phyloP scores from a whole-genome alignment of 2,797 vertebrate species.

The Amazona finschi region DNA sequence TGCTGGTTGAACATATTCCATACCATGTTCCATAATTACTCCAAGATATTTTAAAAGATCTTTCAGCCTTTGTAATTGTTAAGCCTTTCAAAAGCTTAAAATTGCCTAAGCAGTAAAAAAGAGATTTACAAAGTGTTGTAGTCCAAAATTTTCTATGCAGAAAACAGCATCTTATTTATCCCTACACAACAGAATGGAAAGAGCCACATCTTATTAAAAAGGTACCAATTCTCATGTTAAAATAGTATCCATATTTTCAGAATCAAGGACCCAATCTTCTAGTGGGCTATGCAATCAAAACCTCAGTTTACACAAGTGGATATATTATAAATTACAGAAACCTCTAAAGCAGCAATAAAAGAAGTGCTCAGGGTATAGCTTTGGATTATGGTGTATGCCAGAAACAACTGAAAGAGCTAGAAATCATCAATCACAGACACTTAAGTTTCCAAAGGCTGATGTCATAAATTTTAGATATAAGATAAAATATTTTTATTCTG shows the following conservation, averaged over 20 bases:
- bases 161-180: not conserved
- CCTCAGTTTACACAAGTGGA: not conserved
- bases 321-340: not conserved
- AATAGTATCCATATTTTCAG: not conserved
- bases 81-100: not conserved
- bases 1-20: not conserved
- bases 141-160: not conserved
- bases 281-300: not conserved
- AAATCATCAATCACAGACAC: not conserved
- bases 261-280: not conserved
- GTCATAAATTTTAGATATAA: not conserved
- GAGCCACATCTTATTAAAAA: not conserved
- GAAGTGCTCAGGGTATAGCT: not conserved
- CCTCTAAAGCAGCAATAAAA: not conserved
- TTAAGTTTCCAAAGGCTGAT: not conserved
- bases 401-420: not conserved
- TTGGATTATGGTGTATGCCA: not conserved
- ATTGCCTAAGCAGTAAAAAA: not conserved
- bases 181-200: not conserved
- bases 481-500: not conserved
- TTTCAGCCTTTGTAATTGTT: not conserved
- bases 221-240: not conserved
- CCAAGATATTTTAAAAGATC: not conserved
- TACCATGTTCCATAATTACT: not conserved
- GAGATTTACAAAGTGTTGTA: not conserved